Percentiles rank a stretch among this genome's conserved stretches.
phyloP scores from a whole-genome alignment of 2,797 vertebrate genomes.

The Sebastolobus altivelis region DNA sequence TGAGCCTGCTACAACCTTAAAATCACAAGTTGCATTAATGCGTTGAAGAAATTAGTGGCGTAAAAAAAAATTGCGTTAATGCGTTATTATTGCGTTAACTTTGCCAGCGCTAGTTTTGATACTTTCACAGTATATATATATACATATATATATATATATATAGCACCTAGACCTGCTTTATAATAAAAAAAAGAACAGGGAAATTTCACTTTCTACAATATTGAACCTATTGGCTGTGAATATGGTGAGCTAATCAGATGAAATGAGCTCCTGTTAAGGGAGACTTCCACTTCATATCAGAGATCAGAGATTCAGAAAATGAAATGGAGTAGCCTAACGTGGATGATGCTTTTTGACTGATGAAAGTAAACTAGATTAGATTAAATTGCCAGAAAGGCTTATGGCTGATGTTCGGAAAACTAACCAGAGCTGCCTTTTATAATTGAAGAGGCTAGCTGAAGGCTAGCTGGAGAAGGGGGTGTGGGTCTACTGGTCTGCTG shows the following conservation, averaged over 20 bases:
- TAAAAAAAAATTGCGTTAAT: too few species aligned
- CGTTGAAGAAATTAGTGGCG: too few species aligned
- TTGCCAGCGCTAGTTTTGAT: too few species aligned
- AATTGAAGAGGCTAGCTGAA: constrained; percentile 37
- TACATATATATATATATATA: too few species aligned
- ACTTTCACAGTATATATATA: too few species aligned
- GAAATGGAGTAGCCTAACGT: constrained; percentile 36
- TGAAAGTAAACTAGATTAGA: constrained; percentile 53
- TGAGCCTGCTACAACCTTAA: too few species aligned
- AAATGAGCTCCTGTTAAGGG: constrained; percentile 30
- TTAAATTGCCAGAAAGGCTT: constrained; percentile 38
- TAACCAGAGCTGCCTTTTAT: constrained; percentile 26
- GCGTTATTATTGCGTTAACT: too few species aligned
- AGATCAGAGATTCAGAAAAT: constrained; percentile 39
- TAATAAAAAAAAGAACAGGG: too few species aligned
- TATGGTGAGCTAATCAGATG: constrained; percentile 42
- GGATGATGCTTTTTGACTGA: constrained; percentile 44
- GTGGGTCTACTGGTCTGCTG: constrained; percentile 25
- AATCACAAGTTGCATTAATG: too few species aligned
- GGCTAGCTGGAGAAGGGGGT: constrained; percentile 13
- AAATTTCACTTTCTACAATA: too few species aligned
- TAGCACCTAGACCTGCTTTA: too few species aligned
- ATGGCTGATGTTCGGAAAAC: constrained; percentile 7
- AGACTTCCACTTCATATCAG: constrained; percentile 34
- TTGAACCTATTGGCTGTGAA: constrained; percentile 19